phyloP scores from a whole-genome alignment of 2,113 vertebrate genomes.

The Caracal caracal region DNA sequence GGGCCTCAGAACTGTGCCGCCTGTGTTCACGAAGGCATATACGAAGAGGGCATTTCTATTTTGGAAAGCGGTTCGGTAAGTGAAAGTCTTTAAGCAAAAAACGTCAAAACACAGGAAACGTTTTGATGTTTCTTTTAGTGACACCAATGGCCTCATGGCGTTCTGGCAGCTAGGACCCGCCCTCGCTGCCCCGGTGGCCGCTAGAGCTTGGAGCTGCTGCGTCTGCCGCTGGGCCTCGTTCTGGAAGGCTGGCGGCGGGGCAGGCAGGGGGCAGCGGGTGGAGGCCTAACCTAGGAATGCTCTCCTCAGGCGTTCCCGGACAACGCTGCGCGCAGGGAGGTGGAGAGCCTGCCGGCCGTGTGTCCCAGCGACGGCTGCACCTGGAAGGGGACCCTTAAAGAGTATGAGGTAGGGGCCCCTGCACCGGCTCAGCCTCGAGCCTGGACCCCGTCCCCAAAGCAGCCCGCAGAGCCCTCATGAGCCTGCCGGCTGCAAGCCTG shows the following conservation, averaged over 20 bases:
- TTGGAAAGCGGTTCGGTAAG: slow-evolving; percentile 94
- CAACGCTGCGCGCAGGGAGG: slow-evolving; percentile 94
- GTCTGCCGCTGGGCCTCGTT: background rate
- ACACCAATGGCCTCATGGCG: background rate
- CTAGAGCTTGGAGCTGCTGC: rapidly evolving
- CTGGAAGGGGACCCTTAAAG: slow-evolving; percentile 94
- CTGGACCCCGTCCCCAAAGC: background rate
- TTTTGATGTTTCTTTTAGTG: background rate
- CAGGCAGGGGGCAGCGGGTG: rapidly evolving
- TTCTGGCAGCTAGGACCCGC: rapidly evolving
- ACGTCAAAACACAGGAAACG: background rate
- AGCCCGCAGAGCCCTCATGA: rapidly evolving
- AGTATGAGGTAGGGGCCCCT: slow-evolving; percentile 91
- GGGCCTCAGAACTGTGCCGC: slow-evolving; percentile 94
- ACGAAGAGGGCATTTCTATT: slow-evolving; percentile 92
- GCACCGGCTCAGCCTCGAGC: background rate
- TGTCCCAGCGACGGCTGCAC: slow-evolving; percentile 90
- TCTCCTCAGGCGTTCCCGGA: slow-evolving; percentile 93
- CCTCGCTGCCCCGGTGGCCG: rapidly evolving
- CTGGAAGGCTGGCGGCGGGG: rapidly evolving
- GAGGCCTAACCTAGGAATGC: background rate
- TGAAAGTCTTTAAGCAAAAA: background rate
- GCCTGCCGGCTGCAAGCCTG: background rate
- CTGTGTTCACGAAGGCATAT: slow-evolving; percentile 93
- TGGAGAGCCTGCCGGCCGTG: slow-evolving; percentile 92